Conservation (phyloP, 2,113 vertebrate genomes). For the Ursus arctos region DNA sequence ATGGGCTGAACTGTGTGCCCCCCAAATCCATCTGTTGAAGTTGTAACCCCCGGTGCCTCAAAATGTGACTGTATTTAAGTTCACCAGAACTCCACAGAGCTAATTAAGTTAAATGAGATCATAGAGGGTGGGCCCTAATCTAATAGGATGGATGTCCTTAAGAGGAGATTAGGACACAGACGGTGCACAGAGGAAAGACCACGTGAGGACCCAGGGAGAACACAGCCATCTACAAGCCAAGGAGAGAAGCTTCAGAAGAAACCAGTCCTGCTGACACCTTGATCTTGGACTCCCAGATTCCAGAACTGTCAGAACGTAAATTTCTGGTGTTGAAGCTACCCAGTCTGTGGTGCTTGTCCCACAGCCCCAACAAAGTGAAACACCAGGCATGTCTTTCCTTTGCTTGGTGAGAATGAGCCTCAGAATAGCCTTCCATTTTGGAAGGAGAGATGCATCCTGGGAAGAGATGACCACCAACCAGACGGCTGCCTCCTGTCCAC, state of each 20-base stretch:
- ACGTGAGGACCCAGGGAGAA: neutral
- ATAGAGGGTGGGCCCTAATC: neutral
- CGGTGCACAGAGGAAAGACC: neutral
- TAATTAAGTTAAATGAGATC: neutral
- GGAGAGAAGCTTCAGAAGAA: neutral
- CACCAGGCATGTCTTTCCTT: slow-evolving; percentile 89
- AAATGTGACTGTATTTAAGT: neutral
- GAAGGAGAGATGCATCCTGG: slow-evolving; percentile 92
- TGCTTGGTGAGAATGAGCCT: slow-evolving; percentile 91
- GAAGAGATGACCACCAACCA: slow-evolving; percentile 91
- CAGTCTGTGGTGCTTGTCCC: neutral
- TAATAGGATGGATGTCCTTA: neutral
- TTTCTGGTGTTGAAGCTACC: neutral
- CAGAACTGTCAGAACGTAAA: neutral
- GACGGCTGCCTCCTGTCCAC: slow-evolving; percentile 91
- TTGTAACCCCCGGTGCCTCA: neutral
- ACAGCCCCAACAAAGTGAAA: neutral
- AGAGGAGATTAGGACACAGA: neutral
- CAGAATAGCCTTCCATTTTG: slow-evolving; percentile 91
- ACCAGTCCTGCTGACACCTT: neutral
- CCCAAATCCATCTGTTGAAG: neutral
- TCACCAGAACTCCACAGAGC: slow-evolving; percentile 3
- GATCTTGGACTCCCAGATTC: neutral
- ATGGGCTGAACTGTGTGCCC: neutral
- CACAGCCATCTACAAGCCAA: neutral